Conservation (phyloP, 1,140 invertebrate genomes). For the Drosophila bifasciata region DNA sequence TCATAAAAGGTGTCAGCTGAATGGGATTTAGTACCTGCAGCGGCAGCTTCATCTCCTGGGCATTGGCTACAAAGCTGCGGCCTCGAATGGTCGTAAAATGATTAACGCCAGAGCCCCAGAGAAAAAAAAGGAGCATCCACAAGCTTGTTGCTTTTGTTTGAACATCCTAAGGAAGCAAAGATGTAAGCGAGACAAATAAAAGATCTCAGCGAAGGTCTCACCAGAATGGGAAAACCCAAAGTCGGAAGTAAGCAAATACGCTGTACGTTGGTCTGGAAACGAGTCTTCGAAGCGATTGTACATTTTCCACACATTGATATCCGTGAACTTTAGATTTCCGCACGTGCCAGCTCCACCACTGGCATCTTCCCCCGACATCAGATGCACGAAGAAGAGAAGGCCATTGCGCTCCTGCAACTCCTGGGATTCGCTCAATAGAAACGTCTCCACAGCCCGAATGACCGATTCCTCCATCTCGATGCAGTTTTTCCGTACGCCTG, state of each 20-base stretch:
- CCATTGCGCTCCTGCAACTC: slow-evolving; percentile 85
- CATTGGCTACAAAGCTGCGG: slow-evolving; percentile 37
- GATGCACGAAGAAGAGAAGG: slow-evolving; percentile 95
- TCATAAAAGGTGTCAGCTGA: slow-evolving; percentile 94
- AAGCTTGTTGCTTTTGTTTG: slow-evolving; percentile 94
- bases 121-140: slow-evolving; percentile 96
- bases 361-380: slow-evolving; percentile 89
- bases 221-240: slow-evolving; percentile 97
- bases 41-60: slow-evolving; percentile 38
- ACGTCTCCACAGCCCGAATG: slow-evolving; percentile 90
- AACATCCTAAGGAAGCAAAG: slow-evolving; percentile 83
- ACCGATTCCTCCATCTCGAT: slow-evolving; percentile 94
- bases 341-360: slow-evolving; percentile 86
- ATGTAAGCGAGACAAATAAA: not conserved
- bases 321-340: slow-evolving; percentile 91
- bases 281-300: slow-evolving; percentile 89
- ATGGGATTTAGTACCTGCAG: slow-evolving; percentile 91
- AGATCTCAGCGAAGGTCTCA: not conserved
- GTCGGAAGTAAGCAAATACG: slow-evolving; percentile 96
- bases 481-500: slow-evolving; percentile 89
- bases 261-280: slow-evolving; percentile 91
- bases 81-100: slow-evolving; percentile 2
- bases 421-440: slow-evolving; percentile 86
- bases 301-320: slow-evolving; percentile 89
- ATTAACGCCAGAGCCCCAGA: slow-evolving; percentile 95